Evolutionary conservation across 2,797 vertebrate species (phyloP).

Genomic region (Fistularia tabacaria): DNA sequence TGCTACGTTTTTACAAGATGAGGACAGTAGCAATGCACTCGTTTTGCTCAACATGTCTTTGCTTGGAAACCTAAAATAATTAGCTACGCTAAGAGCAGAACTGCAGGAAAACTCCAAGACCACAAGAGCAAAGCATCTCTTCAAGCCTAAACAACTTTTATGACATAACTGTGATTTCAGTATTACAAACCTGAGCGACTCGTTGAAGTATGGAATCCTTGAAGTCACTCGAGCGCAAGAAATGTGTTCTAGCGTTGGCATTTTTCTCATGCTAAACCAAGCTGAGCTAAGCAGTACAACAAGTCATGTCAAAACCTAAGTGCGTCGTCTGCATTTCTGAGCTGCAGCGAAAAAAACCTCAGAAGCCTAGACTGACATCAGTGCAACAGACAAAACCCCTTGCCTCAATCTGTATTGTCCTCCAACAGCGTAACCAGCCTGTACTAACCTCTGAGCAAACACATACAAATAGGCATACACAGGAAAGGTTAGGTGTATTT

Average conservation of each 20-base stretch:
- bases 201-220: constrained; percentile 45
- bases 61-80: constrained; percentile 17
- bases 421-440: constrained; percentile 35
- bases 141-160: constrained; percentile 19
- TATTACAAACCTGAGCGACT: constrained; percentile 58
- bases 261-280: constrained; percentile 45
- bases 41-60: no score
- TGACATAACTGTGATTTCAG: constrained; percentile 35
- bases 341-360: constrained; percentile 17
- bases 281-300: constrained; percentile 21
- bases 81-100: constrained; percentile 15
- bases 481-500: constrained; percentile 82
- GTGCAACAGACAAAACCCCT: constrained; percentile 5
- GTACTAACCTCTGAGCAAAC: constrained; percentile 49
- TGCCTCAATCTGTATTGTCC: constrained; percentile 55
- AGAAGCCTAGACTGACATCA: constrained; percentile 22
- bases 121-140: constrained; percentile 14
- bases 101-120: constrained; percentile 7
- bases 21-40: no score
- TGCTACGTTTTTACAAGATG: no score
- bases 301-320: constrained; percentile 20
- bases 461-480: constrained; percentile 60
- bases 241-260: constrained; percentile 47
- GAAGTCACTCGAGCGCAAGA: constrained; percentile 49
- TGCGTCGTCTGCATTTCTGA: constrained; percentile 51